Percentiles rank a stretch among this genome's conserved stretches.
Conservation (phyloP, 2,888 invertebrate species). For the Rhogogaster chlorosoma region DNA sequence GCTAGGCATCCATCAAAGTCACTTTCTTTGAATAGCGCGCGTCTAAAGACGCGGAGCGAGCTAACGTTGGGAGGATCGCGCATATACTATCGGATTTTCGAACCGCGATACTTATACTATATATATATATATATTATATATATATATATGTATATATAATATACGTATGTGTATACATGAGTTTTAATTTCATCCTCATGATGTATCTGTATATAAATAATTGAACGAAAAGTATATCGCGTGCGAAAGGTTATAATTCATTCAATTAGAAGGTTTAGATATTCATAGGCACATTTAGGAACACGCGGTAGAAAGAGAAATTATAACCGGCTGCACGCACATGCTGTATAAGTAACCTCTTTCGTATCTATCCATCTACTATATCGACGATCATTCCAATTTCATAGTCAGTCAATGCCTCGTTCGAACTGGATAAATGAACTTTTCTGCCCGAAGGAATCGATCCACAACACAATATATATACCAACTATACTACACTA, state of each 20-base stretch:
- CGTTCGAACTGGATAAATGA: too few species aligned
- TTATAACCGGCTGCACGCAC: background rate
- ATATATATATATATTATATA: background rate
- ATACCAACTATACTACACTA: too few species aligned
- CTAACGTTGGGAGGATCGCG: background rate
- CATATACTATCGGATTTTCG: background rate
- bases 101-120: background rate
- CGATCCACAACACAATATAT: too few species aligned
- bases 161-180: background rate
- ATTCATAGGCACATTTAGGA: constrained; percentile 4
- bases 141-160: background rate
- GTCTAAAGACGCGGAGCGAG: background rate
- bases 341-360: background rate
- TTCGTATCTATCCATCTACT: too few species aligned
- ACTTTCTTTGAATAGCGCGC: constrained; percentile 30
- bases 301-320: constrained; percentile 1
- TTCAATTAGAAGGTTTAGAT: background rate
- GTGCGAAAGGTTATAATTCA: background rate
- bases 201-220: background rate
- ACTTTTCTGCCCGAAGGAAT: too few species aligned
- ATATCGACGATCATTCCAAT: too few species aligned
- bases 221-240: background rate
- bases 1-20: constrained; percentile 43
- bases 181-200: background rate
- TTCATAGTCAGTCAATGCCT: too few species aligned